Conservation (phyloP, 2,797 vertebrate genomes). For the Diplodus puntazzo region DNA sequence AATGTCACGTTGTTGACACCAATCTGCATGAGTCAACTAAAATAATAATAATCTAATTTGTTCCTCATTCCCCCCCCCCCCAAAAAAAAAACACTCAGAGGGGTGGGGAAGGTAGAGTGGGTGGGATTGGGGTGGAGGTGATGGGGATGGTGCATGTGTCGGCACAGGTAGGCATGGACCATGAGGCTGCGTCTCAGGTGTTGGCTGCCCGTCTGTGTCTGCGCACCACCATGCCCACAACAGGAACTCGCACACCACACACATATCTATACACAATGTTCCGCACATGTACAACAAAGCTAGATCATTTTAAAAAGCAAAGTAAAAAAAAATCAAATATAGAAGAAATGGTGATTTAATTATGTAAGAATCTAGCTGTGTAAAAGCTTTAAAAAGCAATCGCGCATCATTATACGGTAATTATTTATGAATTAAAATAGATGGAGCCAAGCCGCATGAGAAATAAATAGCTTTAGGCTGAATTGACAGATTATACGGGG, state of each 20-base stretch:
- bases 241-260: slow-evolving; percentile 10
- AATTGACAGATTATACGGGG: not conserved
- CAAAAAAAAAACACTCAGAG: not conserved
- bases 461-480: not conserved
- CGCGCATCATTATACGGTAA: not conserved
- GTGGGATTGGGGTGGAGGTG: slow-evolving; percentile 14
- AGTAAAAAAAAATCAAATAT: not conserved
- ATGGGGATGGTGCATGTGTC: slow-evolving; percentile 42
- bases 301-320: not conserved
- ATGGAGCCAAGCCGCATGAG: not conserved
- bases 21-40: not conserved
- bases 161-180: slow-evolving; percentile 62
- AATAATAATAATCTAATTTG: not conserved
- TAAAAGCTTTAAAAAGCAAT: not conserved
- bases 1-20: slow-evolving; percentile 19
- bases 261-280: not conserved
- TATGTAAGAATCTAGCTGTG: not conserved
- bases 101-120: not conserved
- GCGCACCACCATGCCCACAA: slow-evolving; percentile 28
- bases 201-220: slow-evolving; percentile 38
- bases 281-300: not conserved
- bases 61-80: not conserved
- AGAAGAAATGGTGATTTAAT: not conserved
- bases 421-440: not conserved
- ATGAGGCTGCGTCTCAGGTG: slow-evolving; percentile 71